Percentiles rank a stretch among this genome's conserved stretches.
Evolutionary conservation across 2,113 vertebrate species (phyloP).

Genomic region (Pachypanchax playfairii): DNA sequence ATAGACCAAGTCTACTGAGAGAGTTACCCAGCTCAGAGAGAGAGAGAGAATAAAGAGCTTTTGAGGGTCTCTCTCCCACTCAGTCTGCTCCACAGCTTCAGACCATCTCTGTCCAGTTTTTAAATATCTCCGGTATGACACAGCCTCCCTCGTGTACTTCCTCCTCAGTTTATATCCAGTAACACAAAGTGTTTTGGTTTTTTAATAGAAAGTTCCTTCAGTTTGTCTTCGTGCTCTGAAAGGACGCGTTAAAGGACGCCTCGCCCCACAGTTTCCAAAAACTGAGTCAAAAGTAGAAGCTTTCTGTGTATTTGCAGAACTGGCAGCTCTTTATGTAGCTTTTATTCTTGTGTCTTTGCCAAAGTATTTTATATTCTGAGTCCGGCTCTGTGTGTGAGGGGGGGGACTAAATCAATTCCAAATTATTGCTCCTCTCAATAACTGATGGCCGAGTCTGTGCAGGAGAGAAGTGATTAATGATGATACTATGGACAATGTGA

Average conservation of each 20-base stretch:
- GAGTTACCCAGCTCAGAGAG: neutral
- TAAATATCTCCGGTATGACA: slow-evolving; percentile 42
- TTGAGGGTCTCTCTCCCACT: slow-evolving; percentile 33
- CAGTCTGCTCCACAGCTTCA: slow-evolving; percentile 25
- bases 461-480: slow-evolving; percentile 75
- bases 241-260: no score
- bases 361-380: slow-evolving; percentile 65
- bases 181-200: slow-evolving; percentile 38
- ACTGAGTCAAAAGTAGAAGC: slow-evolving; percentile 9
- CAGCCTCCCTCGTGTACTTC: slow-evolving; percentile 36
- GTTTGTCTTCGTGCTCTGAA: no score
- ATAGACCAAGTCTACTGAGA: no score
- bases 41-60: neutral
- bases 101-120: slow-evolving; percentile 36
- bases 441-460: slow-evolving; percentile 69
- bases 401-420: slow-evolving; percentile 77
- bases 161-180: slow-evolving; percentile 48
- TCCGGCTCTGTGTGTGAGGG: slow-evolving; percentile 34
- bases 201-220: no score
- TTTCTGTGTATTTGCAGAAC: slow-evolving; percentile 46
- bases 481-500: slow-evolving; percentile 74
- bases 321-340: slow-evolving; percentile 59
- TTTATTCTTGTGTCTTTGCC: slow-evolving; percentile 51
- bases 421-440: slow-evolving; percentile 77
- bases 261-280: neutral